Evolutionary conservation across 2,888 invertebrate genomes (phyloP).

Genomic region (Drosophila bunnanda): DNA sequence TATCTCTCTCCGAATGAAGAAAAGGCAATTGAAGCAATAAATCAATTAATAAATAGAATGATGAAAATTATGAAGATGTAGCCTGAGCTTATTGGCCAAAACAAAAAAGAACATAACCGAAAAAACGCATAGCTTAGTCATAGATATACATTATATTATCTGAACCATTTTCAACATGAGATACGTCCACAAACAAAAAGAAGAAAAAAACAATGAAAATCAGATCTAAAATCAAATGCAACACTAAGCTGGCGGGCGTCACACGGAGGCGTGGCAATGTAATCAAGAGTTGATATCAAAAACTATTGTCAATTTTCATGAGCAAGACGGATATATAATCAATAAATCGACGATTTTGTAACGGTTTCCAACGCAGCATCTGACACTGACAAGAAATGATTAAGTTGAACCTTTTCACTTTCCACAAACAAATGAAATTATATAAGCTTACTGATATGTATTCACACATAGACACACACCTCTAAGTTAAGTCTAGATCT

Average conservation of each 20-base stretch:
- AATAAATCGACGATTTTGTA: constrained; percentile 20
- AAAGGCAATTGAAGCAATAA: constrained; percentile 34
- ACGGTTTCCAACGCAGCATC: constrained; percentile 25
- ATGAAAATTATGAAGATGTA: constrained; percentile 46
- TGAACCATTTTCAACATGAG: constrained; percentile 30
- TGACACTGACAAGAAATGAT: constrained; percentile 1
- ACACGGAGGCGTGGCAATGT: constrained; percentile 43
- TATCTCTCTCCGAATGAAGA: constrained; percentile 9
- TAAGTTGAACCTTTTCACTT: background rate
- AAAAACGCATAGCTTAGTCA: constrained; percentile 40
- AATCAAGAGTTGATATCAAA: constrained; percentile 70
- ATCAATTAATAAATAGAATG: constrained; percentile 40
- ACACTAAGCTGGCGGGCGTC: constrained; percentile 46
- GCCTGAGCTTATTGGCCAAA: constrained; percentile 61
- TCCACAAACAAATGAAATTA: constrained; percentile 6
- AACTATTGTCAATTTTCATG: constrained; percentile 68
- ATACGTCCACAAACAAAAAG: constrained; percentile 59
- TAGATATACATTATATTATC: constrained; percentile 41
- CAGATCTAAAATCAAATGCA: constrained; percentile 35
- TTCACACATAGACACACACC: constrained; percentile 44
- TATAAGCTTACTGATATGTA: constrained; percentile 15
- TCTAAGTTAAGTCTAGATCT: constrained; percentile 57
- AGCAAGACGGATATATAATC: constrained; percentile 13
- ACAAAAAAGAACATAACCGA: background rate
- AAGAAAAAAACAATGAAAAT: constrained; percentile 4